These are phyloP conservation scores for Daktulosphaira vitifoliae DNA, from an alignment of 1,140 invertebrate genomes.

Conservation along the genomic window DNA sequence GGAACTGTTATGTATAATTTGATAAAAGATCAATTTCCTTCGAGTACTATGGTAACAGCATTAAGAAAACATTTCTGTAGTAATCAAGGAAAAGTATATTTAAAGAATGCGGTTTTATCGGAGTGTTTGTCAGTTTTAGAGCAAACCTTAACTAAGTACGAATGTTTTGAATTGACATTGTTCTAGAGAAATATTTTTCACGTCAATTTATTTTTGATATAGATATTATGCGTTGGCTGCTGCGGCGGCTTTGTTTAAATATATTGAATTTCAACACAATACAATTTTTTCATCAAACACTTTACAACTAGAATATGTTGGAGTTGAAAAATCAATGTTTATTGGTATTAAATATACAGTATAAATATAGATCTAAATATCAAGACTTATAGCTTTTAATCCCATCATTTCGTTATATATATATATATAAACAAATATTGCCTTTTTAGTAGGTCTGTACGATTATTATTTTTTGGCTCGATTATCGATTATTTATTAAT, in stretches of 20 bases:
- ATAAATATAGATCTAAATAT: no score
- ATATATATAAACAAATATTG: no score
- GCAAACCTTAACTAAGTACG: slow-evolving; percentile 3
- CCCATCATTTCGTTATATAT: slow-evolving; percentile 50
- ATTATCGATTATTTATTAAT: no score
- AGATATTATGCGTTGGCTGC: slow-evolving; percentile 19
- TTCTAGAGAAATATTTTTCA: neutral
- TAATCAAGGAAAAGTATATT: slow-evolving; percentile 14
- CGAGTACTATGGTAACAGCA: slow-evolving; percentile 5
- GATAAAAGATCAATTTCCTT: slow-evolving; percentile 8
- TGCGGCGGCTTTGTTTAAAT: slow-evolving; percentile 21
- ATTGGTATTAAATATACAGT: slow-evolving; percentile 64
- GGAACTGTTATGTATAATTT: slow-evolving; percentile 2
- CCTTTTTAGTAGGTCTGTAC: no score
- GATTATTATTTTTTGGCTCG: no score
- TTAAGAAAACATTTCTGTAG: slow-evolving; percentile 14
- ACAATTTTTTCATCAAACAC: slow-evolving; percentile 66
- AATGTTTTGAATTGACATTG: no score
- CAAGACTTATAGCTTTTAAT: no score
- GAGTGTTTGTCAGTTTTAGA: slow-evolving; percentile 7
- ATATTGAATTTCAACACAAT: slow-evolving; percentile 43
- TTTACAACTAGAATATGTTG: slow-evolving; percentile 71
- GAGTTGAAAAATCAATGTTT: slow-evolving; percentile 69
- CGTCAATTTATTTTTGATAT: neutral
- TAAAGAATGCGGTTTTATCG: slow-evolving; percentile 6